Conservation (phyloP, 2,888 invertebrate genomes). For the Pristionchus entomophagus region DNA sequence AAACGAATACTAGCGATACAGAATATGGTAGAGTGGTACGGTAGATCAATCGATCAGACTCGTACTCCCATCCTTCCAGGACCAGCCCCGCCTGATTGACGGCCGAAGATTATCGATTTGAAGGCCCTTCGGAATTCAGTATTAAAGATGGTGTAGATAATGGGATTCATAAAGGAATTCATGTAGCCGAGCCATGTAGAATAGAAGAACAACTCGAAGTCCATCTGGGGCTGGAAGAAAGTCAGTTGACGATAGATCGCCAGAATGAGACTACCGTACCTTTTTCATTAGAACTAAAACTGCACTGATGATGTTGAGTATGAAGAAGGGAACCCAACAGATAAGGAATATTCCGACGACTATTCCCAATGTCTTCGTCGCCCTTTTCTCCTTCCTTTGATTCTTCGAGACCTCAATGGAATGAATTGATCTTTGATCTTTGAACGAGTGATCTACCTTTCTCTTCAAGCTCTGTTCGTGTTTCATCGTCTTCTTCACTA, state of each 20-base stretch:
- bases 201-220: slow-evolving; percentile 84
- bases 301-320: slow-evolving; percentile 96
- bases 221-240: slow-evolving; percentile 41
- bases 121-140: slow-evolving; percentile 96
- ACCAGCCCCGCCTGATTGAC: slow-evolving; percentile 2
- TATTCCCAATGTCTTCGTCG: slow-evolving; percentile 97
- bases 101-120: slow-evolving; percentile 70
- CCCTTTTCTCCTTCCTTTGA: slow-evolving; percentile 89
- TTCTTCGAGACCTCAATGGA: slow-evolving; percentile 67
- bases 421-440: slow-evolving; percentile 3
- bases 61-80: slow-evolving; percentile 30
- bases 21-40: neutral
- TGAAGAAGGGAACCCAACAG: slow-evolving; percentile 99
- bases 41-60: slow-evolving; percentile 27
- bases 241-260: neutral
- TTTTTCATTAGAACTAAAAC: slow-evolving; percentile 86
- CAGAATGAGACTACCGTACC: slow-evolving; percentile 52
- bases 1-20: neutral
- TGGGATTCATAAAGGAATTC: slow-evolving; percentile 84
- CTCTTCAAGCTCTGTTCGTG: slow-evolving; percentile 73
- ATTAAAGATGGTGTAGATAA: slow-evolving; percentile 76
- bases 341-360: slow-evolving; percentile 97
- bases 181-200: slow-evolving; percentile 99
- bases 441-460: no score
- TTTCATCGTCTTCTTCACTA: slow-evolving; percentile 71